Base-by-base conservation (phyloP, 2,888 invertebrate genomes). In the Tinea pellionella region DNA sequence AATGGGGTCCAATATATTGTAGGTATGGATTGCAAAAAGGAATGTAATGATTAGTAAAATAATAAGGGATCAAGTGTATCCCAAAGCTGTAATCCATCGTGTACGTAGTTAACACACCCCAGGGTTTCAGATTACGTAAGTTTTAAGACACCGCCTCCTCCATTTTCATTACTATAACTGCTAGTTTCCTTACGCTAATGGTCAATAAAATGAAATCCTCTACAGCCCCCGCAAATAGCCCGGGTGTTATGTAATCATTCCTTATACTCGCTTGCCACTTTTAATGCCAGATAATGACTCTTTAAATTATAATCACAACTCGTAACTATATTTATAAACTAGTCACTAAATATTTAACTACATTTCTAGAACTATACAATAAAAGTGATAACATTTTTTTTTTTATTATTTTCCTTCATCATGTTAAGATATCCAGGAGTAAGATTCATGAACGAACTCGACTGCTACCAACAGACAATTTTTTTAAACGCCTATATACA, bases 91-190 rank as follows among this genome's bases (percentile, higher is more conserved):
- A 53, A 53, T 53, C 18, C 53, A 53, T 53, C 24, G 53, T 12
- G 19, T 18, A 2, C 9, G 19, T 53, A 24, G 53, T 59, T 59
- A 59, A 59, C 61, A 61, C 62, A 51, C 62, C 47, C 60, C 63
- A 63, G 63, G 62, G 63, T 64, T 68, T 67, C 66, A 74, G 80
- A 77, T 83, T 80, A 84, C 80, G 80, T 79, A 73, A 73, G 76
- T 82, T 83, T 83, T 81, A 80, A 81, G 74, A 65, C 67, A 67
- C 64, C 64, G 66, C 79, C 78, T 80, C 80, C 80, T 81, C 77
- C 71, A 75, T 81, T 80, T 83, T 81, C 83, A 84, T 81, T 81
- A 81, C 78, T 72, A 69, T 74, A 78, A 78, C 80, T 72, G 74
- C 72, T 76, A 75, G 80, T 78, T 80, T 74, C 75, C 77, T 73